Conservation (phyloP, 2,113 vertebrate species). For the Salvelinus fontinalis region DNA sequence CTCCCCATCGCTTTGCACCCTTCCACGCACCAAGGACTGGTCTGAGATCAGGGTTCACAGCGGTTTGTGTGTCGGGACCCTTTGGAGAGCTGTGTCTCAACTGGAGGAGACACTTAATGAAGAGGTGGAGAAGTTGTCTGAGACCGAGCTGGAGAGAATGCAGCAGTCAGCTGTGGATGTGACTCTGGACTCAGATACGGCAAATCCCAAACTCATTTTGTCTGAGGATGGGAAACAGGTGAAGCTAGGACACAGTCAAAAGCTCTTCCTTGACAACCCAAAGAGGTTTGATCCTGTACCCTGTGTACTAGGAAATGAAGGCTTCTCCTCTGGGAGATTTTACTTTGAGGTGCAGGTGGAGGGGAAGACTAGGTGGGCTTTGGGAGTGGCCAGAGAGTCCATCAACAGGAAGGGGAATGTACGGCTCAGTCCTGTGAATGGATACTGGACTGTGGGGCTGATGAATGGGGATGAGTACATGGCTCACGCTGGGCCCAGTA, state of each 20-base stretch:
- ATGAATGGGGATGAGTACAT: slow-evolving; percentile 47
- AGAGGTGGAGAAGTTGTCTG: neutral
- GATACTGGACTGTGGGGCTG: slow-evolving; percentile 66
- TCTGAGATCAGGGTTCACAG: too few species aligned
- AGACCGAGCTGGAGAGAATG: slow-evolving; percentile 28
- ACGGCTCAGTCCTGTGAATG: slow-evolving; percentile 37
- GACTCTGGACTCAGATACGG: slow-evolving; percentile 37
- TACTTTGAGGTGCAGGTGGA: too few species aligned
- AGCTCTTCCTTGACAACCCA: neutral
- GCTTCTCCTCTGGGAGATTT: too few species aligned
- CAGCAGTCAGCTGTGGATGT: slow-evolving; percentile 30
- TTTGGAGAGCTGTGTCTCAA: neutral
- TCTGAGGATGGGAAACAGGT: slow-evolving; percentile 31
- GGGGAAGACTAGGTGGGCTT: too few species aligned
- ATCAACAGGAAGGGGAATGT: slow-evolving; percentile 54
- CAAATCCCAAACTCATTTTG: slow-evolving; percentile 30
- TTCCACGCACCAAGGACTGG: too few species aligned
- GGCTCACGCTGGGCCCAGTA: slow-evolving; percentile 33
- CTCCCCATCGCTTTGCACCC: too few species aligned
- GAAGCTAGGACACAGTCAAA: slow-evolving; percentile 1
- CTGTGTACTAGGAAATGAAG: slow-evolving; percentile 18
- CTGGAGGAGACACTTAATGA: slow-evolving; percentile 16
- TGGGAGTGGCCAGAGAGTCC: slow-evolving; percentile 5
- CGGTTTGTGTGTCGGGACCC: neutral
- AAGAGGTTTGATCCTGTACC: slow-evolving; percentile 26